Evolutionary conservation across 2,797 vertebrate species (phyloP), one percentile per base, ranked within the genome.

Genomic region (Uromys caudimaculatus): DNA sequence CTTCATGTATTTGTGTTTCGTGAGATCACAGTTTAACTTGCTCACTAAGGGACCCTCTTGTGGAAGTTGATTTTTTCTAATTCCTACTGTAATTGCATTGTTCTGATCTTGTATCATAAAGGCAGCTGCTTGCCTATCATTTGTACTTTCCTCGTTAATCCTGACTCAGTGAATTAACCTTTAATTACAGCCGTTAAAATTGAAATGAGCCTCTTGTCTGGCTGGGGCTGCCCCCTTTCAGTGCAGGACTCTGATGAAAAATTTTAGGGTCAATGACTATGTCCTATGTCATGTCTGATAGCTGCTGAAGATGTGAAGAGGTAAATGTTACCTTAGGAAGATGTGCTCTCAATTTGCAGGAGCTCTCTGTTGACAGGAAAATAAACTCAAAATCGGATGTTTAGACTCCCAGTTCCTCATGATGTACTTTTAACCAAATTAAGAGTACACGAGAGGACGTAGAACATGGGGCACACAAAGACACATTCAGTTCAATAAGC

Each of bases 101-200:
- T 99, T 99, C 99, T 99, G 99, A 99, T 99, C 99, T 98, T 99
- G 98, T 98, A 99, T 99, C 99, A 98, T 98, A 99, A 99, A 99
- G 99, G 99, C 99, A 99, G 99, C 99, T 99, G 98, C 99, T 99
- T 99, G 99, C 99, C 99, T 98, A 99, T 99, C 99, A 99, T 99
- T 99, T 99, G 99, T 99, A 99, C 99, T 99, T 99, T 99, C 99
- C 99, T 99, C 98, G 99, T 99, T 99, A 99, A 99, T 99, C 99
- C 99, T 99, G 99, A 99, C 99, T 99, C 99, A 99, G 98, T 98
- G 99, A 99, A 99, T 99, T 99, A 99, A 99, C 99, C 99, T 99
- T 99, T 99, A 99, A 99, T 99, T 99, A 99, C 98, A 98, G 98
- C 98, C 98, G 99, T 99, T 99, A 99, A 99, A 99, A 99, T 99